A percentile compares a stretch with the other conserved stretches of the same genome.
Conservation (phyloP, 2,113 vertebrate species). For the Oryzias celebensis region DNA sequence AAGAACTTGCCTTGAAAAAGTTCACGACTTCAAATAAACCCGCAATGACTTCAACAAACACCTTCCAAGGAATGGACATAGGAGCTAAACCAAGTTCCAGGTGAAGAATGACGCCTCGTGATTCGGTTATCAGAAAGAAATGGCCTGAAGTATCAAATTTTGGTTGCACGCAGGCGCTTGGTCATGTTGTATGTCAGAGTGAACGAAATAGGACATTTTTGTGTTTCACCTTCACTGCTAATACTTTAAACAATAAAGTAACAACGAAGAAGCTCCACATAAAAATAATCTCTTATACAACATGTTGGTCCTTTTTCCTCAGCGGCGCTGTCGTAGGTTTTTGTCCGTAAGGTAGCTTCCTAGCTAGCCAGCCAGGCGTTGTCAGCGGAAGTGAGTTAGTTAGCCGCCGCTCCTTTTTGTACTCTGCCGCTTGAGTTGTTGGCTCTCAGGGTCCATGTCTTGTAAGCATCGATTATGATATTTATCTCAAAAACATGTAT, state of each 20-base stretch:
- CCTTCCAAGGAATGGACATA: slow-evolving; percentile 81
- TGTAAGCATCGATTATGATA: background rate
- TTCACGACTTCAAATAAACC: slow-evolving; percentile 45
- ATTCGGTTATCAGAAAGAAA: background rate
- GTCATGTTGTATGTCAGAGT: slow-evolving; percentile 9
- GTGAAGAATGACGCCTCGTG: slow-evolving; percentile 55
- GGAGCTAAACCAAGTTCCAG: slow-evolving; percentile 82
- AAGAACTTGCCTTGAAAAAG: slow-evolving; percentile 56
- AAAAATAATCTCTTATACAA: background rate
- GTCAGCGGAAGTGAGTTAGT: slow-evolving; percentile 64
- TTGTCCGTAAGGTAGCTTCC: slow-evolving; percentile 35
- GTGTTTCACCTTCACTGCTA: background rate
- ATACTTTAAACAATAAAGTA: fast-evolving
- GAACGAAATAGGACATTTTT: background rate
- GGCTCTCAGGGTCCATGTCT: background rate
- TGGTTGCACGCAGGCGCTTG: background rate
- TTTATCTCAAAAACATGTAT: background rate
- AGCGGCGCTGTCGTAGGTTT: background rate
- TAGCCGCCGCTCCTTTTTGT: slow-evolving; percentile 43
- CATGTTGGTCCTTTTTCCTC: background rate
- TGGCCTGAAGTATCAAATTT: slow-evolving; percentile 1
- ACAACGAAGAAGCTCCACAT: fast-evolving
- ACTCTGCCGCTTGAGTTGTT: slow-evolving; percentile 17
- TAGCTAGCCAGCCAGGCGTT: slow-evolving; percentile 68
- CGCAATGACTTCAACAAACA: slow-evolving; percentile 79